phyloP scores from a whole-genome alignment of 2,888 invertebrate genomes.

The Blastobasis lacticolella region DNA sequence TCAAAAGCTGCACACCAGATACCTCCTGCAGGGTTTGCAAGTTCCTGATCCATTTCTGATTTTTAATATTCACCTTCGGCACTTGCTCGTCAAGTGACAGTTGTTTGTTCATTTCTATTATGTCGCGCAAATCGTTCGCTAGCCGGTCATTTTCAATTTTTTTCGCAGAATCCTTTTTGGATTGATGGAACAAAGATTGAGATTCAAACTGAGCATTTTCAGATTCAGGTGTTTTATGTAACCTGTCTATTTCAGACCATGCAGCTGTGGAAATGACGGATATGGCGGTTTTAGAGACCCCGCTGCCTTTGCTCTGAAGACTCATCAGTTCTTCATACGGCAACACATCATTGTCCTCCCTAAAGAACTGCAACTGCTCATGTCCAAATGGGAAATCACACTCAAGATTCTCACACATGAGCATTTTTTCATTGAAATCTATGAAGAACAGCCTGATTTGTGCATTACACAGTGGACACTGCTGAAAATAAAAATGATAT shows the following conservation, averaged over 20 bases:
- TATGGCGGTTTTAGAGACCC: background rate
- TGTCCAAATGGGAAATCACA: conserved; percentile 53
- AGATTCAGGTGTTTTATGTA: conserved; percentile 24
- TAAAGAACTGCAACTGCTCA: conserved; percentile 33
- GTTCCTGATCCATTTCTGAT: conserved; percentile 42
- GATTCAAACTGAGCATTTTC: conserved; percentile 12
- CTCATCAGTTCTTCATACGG: background rate
- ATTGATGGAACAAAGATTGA: conserved; percentile 1
- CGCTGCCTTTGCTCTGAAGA: conserved; percentile 9
- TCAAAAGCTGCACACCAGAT: conserved; percentile 32
- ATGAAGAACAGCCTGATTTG: conserved; percentile 35
- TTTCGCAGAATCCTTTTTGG: conserved; percentile 15
- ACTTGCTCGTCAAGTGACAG: conserved; percentile 10
- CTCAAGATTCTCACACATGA: conserved; percentile 45
- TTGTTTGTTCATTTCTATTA: conserved; percentile 28
- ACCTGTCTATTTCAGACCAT: conserved; percentile 34
- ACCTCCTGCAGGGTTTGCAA: conserved; percentile 31
- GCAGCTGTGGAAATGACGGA: conserved; percentile 22
- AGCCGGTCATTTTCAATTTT: conserved; percentile 3
- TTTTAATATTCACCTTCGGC: conserved; percentile 25
- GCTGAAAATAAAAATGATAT: conserved; percentile 25
- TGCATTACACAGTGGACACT: conserved; percentile 44
- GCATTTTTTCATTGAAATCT: conserved; percentile 40
- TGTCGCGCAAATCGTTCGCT: conserved; percentile 25
- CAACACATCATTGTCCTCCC: conserved; percentile 23